A percentile compares a stretch with the other conserved stretches of the same genome.
Evolutionary conservation across 1,140 invertebrate genomes (phyloP).

Genomic region (Neotoxoptera formosana): DNA sequence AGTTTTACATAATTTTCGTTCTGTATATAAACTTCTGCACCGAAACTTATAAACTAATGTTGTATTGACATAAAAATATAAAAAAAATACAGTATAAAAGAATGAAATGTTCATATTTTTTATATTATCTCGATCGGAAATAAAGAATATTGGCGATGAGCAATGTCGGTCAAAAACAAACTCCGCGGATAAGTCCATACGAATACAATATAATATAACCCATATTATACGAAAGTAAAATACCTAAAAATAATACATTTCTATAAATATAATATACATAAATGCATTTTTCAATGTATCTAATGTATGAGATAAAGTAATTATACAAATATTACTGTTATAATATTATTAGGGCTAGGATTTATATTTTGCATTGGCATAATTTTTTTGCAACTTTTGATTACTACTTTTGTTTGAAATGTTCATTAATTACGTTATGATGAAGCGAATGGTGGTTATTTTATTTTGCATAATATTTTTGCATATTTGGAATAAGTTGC

Average conservation of each 20-base stretch:
- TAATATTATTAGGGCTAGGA: too few species aligned
- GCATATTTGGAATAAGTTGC: too few species aligned
- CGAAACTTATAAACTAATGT: neutral
- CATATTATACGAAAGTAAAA: neutral
- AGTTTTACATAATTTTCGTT: neutral
- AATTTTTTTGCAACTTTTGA: too few species aligned
- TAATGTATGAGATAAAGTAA: too few species aligned
- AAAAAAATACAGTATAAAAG: neutral
- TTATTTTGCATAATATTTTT: too few species aligned
- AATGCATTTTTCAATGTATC: neutral
- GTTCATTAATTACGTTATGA: too few species aligned
- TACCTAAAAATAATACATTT: neutral
- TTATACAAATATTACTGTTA: too few species aligned
- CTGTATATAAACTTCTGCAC: neutral
- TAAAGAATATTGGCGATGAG: neutral
- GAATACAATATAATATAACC: neutral
- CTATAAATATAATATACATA: too few species aligned
- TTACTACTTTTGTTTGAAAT: too few species aligned
- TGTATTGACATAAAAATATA: neutral
- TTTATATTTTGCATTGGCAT: too few species aligned
- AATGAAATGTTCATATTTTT: neutral
- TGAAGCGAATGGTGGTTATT: too few species aligned
- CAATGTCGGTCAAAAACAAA: neutral
- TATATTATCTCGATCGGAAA: neutral
- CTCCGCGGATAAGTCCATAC: neutral